Evolutionary conservation across 1,140 invertebrate species (phyloP).

Genomic region (Drosophila willistoni): DNA sequence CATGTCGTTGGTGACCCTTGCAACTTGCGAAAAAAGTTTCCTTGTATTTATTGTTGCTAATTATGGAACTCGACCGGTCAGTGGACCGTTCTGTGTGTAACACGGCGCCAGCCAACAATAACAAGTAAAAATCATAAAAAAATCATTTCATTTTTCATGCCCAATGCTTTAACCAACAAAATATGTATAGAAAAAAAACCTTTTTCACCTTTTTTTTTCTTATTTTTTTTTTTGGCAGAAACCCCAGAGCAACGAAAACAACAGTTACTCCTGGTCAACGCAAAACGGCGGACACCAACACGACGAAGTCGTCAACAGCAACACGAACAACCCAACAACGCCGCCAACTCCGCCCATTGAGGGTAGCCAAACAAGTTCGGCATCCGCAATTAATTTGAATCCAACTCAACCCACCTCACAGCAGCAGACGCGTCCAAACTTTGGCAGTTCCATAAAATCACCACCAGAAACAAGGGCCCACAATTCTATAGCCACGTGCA

Average conservation of each 20-base stretch:
- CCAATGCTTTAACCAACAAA: slow-evolving; percentile 48
- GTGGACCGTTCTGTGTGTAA: slow-evolving; percentile 2
- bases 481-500: slow-evolving; percentile 56
- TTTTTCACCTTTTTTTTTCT: slow-evolving; percentile 42
- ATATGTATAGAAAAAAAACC: slow-evolving; percentile 39
- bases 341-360: slow-evolving; percentile 49
- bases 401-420: slow-evolving; percentile 64
- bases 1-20: not conserved
- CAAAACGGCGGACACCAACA: slow-evolving; percentile 38
- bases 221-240: slow-evolving; percentile 63
- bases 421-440: slow-evolving; percentile 68
- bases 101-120: slow-evolving; percentile 17
- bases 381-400: slow-evolving; percentile 77
- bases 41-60: slow-evolving; percentile 53
- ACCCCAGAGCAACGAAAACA: slow-evolving; percentile 54
- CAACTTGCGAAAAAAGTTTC: slow-evolving; percentile 26
- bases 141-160: slow-evolving; percentile 60
- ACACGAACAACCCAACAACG: slow-evolving; percentile 33
- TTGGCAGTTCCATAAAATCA: slow-evolving; percentile 73
- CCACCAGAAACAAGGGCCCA: slow-evolving; percentile 64
- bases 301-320: slow-evolving; percentile 46
- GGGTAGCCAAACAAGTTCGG: slow-evolving; percentile 48
- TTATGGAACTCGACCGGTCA: slow-evolving; percentile 30
- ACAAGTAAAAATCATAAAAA: slow-evolving; percentile 60
- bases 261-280: slow-evolving; percentile 59